A percentile compares a stretch with the other conserved stretches of the same genome.
These are phyloP conservation scores for Thunnus thynnus DNA, from an alignment of 2,113 vertebrate genomes.

Conservation along the genomic window DNA sequence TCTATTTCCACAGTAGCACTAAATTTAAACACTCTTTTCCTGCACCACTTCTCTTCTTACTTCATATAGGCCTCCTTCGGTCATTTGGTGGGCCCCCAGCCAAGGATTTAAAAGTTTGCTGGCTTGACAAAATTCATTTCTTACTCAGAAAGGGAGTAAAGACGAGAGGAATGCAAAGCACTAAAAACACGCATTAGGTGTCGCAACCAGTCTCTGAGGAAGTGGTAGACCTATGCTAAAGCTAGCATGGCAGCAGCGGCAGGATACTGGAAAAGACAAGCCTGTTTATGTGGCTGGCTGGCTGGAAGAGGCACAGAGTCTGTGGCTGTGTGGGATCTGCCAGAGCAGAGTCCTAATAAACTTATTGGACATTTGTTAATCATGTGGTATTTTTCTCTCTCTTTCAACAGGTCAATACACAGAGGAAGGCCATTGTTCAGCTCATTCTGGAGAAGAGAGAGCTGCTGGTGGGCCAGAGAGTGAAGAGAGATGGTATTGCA, in stretches of 20 bases:
- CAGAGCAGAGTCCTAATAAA: slow-evolving; percentile 59
- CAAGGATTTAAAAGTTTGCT: slow-evolving; percentile 62
- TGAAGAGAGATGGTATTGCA: slow-evolving; percentile 83
- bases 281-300: slow-evolving; percentile 74
- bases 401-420: slow-evolving; percentile 83
- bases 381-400: slow-evolving; percentile 35
- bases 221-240: slow-evolving; percentile 73
- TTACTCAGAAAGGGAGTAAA: slow-evolving; percentile 54
- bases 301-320: slow-evolving; percentile 45
- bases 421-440: slow-evolving; percentile 86
- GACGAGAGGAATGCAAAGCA: slow-evolving; percentile 76
- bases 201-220: slow-evolving; percentile 76
- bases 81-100: slow-evolving; percentile 45
- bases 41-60: slow-evolving; percentile 49
- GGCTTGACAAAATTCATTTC: slow-evolving; percentile 70
- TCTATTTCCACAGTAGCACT: slow-evolving; percentile 77
- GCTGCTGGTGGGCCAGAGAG: slow-evolving; percentile 82
- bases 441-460: slow-evolving; percentile 87
- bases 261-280: slow-evolving; percentile 62
- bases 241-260: slow-evolving; percentile 60
- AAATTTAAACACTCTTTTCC: slow-evolving; percentile 61
- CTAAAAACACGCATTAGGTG: slow-evolving; percentile 76
- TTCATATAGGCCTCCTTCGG: slow-evolving; percentile 54
- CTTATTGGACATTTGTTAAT: slow-evolving; percentile 57
- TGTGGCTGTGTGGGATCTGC: slow-evolving; percentile 36